These are phyloP conservation scores for Gobio gobio DNA, from an alignment of 2,113 vertebrate species.

Conservation along the genomic window DNA sequence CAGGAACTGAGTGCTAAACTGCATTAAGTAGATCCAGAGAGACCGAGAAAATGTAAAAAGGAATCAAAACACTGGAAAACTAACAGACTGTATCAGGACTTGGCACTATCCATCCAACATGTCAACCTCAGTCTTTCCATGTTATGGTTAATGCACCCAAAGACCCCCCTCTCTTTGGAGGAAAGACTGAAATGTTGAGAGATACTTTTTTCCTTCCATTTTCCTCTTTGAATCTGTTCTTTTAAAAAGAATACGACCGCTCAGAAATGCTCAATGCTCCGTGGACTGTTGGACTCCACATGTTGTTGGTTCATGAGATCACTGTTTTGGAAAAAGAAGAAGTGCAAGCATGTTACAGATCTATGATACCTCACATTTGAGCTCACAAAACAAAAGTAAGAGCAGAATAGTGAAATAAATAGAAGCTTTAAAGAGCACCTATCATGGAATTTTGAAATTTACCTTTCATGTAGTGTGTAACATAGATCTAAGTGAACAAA, in stretches of 20 bases:
- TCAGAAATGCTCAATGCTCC: slow-evolving; percentile 48
- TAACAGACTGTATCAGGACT: slow-evolving; percentile 65
- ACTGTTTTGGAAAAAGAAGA: slow-evolving; percentile 69
- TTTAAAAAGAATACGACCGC: slow-evolving; percentile 28
- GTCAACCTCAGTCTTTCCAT: slow-evolving; percentile 73
- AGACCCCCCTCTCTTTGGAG: slow-evolving; percentile 55
- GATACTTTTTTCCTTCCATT: slow-evolving; percentile 12
- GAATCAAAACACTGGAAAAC: slow-evolving; percentile 55
- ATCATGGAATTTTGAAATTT: too few species aligned
- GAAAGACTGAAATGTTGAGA: slow-evolving; percentile 35
- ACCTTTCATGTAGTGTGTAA: too few species aligned
- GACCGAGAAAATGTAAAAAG: slow-evolving; percentile 43
- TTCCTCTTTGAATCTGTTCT: neutral
- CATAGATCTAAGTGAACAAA: too few species aligned
- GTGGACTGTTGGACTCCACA: slow-evolving; percentile 71
- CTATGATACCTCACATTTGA: slow-evolving; percentile 59
- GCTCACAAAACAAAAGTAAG: slow-evolving; percentile 57
- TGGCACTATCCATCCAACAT: slow-evolving; percentile 63
- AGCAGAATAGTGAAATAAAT: neutral
- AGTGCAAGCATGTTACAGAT: slow-evolving; percentile 54
- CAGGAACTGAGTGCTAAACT: slow-evolving; percentile 45
- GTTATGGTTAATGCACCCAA: slow-evolving; percentile 67
- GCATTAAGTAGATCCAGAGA: slow-evolving; percentile 54
- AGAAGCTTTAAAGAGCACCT: too few species aligned
- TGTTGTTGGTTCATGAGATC: slow-evolving; percentile 71